Percentiles rank a stretch among this genome's conserved stretches.
phyloP scores from a whole-genome alignment of 2,888 invertebrate species.

The Thereva nobilitata region DNA sequence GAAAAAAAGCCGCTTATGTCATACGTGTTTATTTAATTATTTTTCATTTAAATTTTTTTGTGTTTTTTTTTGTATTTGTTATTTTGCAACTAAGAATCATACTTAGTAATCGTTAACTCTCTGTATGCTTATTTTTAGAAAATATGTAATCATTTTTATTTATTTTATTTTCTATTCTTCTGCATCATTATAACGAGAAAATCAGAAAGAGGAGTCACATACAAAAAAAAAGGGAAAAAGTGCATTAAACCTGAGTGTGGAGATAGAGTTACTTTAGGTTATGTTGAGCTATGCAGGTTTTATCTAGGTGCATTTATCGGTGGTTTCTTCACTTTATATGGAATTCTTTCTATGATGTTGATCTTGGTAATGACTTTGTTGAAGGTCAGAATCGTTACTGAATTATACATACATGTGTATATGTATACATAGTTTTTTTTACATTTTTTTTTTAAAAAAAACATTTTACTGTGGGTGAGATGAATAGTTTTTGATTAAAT shows the following conservation, averaged over 20 bases:
- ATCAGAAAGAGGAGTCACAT: too few relatives aligned
- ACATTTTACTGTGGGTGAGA: too few relatives aligned
- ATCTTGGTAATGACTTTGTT: slow-evolving; percentile 6
- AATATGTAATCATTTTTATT: not conserved
- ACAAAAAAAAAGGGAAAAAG: too few relatives aligned
- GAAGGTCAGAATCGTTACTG: slow-evolving; percentile 5
- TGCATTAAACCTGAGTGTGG: too few relatives aligned
- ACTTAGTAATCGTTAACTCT: slow-evolving; percentile 1
- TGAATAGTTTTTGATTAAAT: too few relatives aligned
- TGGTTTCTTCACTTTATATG: slow-evolving; percentile 1
- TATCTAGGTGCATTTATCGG: not conserved
- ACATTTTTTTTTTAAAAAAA: not conserved
- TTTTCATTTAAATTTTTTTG: not conserved
- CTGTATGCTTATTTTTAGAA: not conserved
- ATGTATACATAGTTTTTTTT: not conserved
- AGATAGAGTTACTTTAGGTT: too few relatives aligned
- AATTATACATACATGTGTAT: not conserved
- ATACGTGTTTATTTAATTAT: not conserved
- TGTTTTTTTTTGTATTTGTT: not conserved
- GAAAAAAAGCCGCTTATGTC: not conserved
- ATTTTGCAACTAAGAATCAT: too few relatives aligned
- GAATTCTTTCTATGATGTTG: not conserved
- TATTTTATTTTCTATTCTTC: too few relatives aligned
- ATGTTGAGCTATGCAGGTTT: too few relatives aligned
- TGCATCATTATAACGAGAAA: too few relatives aligned